Evolutionary conservation across 2,888 invertebrate genomes (phyloP).

Genomic region (Leucania comma): DNA sequence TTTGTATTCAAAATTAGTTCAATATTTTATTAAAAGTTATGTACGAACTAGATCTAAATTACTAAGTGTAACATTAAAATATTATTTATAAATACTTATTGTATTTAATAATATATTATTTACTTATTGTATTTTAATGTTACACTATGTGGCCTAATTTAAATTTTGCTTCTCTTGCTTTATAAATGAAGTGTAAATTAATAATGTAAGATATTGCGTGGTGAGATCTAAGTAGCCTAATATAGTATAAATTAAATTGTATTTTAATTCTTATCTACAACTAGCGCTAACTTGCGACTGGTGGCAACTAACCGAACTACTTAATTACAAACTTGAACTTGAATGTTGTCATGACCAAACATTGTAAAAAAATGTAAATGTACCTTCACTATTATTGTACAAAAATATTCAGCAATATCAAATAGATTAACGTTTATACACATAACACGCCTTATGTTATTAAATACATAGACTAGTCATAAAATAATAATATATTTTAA

Average conservation of each 20-base stretch:
- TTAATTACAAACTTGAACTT: background rate
- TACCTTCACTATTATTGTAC: conserved; percentile 38
- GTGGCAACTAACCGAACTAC: conserved; percentile 18
- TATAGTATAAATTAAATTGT: background rate
- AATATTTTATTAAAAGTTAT: too few species aligned
- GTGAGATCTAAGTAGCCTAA: background rate
- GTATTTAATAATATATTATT: too few species aligned
- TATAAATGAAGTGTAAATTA: conserved; percentile 10
- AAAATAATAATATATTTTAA: conserved; percentile 60
- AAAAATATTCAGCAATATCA: conserved; percentile 43
- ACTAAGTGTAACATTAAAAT: conserved; percentile 17
- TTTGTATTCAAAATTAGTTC: background rate
- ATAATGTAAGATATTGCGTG: background rate
- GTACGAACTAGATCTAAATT: conserved; percentile 16
- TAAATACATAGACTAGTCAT: conserved; percentile 63
- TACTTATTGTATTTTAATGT: conserved; percentile 17
- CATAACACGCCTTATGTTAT: conserved; percentile 30
- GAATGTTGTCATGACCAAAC: conserved; percentile 25
- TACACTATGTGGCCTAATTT: conserved; percentile 32
- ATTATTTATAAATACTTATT: conserved; percentile 3
- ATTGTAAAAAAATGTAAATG: conserved; percentile 33
- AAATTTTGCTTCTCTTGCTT: conserved; percentile 23
- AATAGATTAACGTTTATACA: conserved; percentile 23
- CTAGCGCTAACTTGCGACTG: conserved; percentile 8
- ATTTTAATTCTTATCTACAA: background rate